A percentile compares a stretch with the other conserved stretches of the same genome.
Evolutionary conservation across 2,888 invertebrate species (phyloP).

Genomic region (Aphrophora alni): DNA sequence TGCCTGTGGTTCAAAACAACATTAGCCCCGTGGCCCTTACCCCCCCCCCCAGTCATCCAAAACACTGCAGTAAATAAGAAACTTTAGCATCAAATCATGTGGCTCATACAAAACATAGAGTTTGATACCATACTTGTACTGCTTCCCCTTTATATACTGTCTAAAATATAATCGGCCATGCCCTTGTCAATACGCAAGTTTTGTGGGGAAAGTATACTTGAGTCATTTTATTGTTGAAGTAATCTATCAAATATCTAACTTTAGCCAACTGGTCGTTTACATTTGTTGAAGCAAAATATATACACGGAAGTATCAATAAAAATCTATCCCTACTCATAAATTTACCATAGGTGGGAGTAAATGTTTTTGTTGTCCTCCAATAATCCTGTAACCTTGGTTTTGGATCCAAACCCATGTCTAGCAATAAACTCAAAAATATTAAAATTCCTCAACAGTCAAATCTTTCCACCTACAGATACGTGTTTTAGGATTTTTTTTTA

Average conservation of each 20-base stretch:
- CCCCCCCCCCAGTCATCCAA: conserved; percentile 11
- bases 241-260: neutral
- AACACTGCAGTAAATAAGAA: conserved; percentile 16
- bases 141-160: conserved; percentile 22
- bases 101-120: conserved; percentile 23
- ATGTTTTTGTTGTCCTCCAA: neutral
- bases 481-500: neutral
- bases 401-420: conserved; percentile 9
- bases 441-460: neutral
- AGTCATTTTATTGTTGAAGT: conserved; percentile 18
- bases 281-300: neutral
- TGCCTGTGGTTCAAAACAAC: neutral
- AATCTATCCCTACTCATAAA: conserved; percentile 6
- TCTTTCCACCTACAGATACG: conserved; percentile 19
- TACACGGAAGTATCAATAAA: neutral
- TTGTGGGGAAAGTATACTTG: neutral
- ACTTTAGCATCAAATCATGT: conserved; percentile 10
- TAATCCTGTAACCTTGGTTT: conserved; percentile 1
- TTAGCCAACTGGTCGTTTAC: neutral
- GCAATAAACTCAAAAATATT: neutral
- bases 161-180: conserved; percentile 15
- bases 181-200: neutral
- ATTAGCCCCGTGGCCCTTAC: conserved; percentile 10
- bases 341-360: neutral
- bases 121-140: conserved; percentile 17